Conservation (phyloP, 1,140 invertebrate species). For the Pseudomyrmex cubaensis region DNA sequence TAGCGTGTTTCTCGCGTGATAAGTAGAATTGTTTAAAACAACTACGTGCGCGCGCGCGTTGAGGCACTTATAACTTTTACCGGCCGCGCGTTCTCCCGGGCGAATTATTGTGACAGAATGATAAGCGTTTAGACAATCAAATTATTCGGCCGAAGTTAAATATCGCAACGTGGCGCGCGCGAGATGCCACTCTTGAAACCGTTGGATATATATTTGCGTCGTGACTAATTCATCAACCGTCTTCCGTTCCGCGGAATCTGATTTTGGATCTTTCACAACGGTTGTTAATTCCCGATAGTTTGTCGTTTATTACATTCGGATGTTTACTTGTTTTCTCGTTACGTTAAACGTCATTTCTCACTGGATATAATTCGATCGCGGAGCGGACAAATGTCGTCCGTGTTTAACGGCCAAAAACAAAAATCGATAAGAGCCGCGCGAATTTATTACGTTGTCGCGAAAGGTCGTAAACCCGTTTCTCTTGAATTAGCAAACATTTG, state of each 20-base stretch:
- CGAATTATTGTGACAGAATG: slow-evolving; percentile 56
- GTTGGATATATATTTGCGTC: background rate
- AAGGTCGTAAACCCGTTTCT: background rate
- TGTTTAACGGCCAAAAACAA: slow-evolving; percentile 3
- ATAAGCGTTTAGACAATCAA: slow-evolving; percentile 40
- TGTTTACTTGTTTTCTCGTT: background rate
- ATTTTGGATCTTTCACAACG: background rate
- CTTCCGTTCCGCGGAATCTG: background rate
- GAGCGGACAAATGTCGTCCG: too few species aligned
- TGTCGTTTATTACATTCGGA: background rate
- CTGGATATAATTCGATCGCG: too few species aligned
- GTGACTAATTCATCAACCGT: background rate
- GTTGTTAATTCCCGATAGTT: too few species aligned
- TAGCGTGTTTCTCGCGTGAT: slow-evolving; percentile 34
- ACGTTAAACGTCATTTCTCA: background rate
- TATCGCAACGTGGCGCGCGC: background rate
- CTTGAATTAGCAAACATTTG: slow-evolving; percentile 36
- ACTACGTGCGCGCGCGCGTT: slow-evolving; percentile 1
- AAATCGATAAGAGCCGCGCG: slow-evolving; percentile 8
- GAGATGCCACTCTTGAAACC: background rate
- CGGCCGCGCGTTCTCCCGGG: background rate
- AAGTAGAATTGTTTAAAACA: slow-evolving; percentile 53
- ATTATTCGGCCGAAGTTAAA: slow-evolving; percentile 38
- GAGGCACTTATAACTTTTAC: slow-evolving; percentile 52
- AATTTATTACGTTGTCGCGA: slow-evolving; percentile 2